A percentile compares a stretch with the other conserved stretches of the same genome.
Evolutionary conservation across 2,888 invertebrate species (phyloP).

Genomic region (Catotricha subobsoleta): DNA sequence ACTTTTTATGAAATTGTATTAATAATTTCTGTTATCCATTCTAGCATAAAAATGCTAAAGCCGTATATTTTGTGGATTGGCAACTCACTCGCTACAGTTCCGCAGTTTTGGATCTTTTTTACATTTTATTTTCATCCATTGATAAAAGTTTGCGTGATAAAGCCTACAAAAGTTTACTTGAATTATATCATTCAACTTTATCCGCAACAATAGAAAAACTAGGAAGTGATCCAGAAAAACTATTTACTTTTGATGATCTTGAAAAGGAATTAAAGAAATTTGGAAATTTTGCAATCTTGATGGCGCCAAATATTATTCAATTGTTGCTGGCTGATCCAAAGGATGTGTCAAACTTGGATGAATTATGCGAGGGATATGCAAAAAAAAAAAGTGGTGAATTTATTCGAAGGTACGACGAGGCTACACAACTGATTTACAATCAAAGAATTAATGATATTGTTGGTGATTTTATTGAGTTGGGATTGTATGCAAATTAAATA

Average conservation of each 20-base stretch:
- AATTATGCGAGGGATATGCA: conserved; percentile 18
- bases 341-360: conserved; percentile 21
- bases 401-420: background rate
- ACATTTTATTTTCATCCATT: conserved; percentile 22
- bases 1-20: no score
- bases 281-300: conserved; percentile 18
- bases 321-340: conserved; percentile 18
- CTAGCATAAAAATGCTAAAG: conserved; percentile 8
- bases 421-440: conserved; percentile 5
- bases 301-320: conserved; percentile 21
- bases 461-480: conserved; percentile 7
- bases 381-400: conserved; percentile 13
- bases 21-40: no score
- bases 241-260: conserved; percentile 18
- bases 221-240: conserved; percentile 15
- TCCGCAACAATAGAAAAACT: conserved; percentile 14
- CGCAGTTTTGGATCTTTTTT: conserved; percentile 22
- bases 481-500: no score
- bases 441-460: conserved; percentile 7
- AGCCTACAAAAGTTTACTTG: conserved; percentile 17
- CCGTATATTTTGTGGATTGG: conserved; percentile 22
- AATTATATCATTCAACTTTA: conserved; percentile 18
- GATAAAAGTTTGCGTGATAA: conserved; percentile 16
- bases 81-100: conserved; percentile 23
- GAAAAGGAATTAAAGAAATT: conserved; percentile 17